Conservation (phyloP, 2,888 invertebrate species). For the Xestia xanthographa region DNA sequence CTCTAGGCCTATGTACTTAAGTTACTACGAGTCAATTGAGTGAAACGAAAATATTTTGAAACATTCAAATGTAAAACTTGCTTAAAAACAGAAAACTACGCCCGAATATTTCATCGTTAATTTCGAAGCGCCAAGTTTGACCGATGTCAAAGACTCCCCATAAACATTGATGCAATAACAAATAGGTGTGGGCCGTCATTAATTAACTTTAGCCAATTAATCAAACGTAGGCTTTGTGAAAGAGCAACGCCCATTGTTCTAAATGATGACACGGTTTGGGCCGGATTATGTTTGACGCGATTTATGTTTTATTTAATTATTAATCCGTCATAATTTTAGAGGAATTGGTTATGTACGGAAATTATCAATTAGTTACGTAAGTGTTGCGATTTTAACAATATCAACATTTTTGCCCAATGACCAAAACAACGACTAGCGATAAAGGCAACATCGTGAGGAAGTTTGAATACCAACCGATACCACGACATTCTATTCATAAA, state of each 20-base stretch:
- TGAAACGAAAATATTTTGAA: background rate
- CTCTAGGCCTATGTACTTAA: too few species aligned
- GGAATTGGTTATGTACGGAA: background rate
- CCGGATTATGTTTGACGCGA: constrained; percentile 21
- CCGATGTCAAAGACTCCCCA: constrained; percentile 15
- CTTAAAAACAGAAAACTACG: background rate
- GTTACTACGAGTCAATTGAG: background rate
- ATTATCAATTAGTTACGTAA: too few species aligned
- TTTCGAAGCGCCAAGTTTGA: constrained; percentile 15
- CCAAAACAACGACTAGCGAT: background rate
- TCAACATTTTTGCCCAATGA: background rate
- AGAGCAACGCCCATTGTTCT: constrained; percentile 36
- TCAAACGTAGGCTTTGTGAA: constrained; percentile 35
- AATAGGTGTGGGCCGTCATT: constrained; percentile 35
- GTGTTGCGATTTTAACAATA: background rate
- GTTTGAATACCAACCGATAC: background rate
- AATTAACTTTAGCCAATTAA: constrained; percentile 43
- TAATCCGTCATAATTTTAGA: background rate
- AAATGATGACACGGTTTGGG: constrained; percentile 34
- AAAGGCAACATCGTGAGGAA: too few species aligned
- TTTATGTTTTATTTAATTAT: constrained; percentile 27
- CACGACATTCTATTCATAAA: constrained; percentile 1
- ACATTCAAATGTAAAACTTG: background rate
- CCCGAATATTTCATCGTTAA: constrained; percentile 11
- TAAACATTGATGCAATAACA: constrained; percentile 31